These are phyloP conservation scores for Colletes latitarsis DNA, from an alignment of 1,140 invertebrate genomes.

Conservation along the genomic window DNA sequence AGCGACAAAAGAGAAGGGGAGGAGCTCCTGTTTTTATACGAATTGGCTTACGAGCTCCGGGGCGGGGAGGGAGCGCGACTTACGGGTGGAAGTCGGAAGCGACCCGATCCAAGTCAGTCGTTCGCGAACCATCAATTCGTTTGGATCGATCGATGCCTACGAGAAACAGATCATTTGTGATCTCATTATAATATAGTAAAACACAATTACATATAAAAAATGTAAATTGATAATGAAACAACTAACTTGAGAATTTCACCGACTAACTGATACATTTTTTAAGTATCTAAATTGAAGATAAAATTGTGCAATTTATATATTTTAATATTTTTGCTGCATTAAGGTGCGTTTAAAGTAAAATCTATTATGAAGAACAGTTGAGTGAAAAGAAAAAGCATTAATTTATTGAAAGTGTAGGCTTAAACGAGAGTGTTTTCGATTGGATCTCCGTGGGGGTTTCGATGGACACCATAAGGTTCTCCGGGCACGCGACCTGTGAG, in stretches of 20 bases:
- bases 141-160: conserved; percentile 41
- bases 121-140: conserved; percentile 45
- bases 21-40: conserved; percentile 62
- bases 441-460: conserved; percentile 63
- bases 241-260: too few relatives aligned
- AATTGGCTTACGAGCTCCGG: conserved; percentile 70
- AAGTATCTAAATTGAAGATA: too few relatives aligned
- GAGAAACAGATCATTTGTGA: background rate
- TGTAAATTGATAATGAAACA: background rate
- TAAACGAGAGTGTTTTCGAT: background rate
- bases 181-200: too few relatives aligned
- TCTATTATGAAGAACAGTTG: too few relatives aligned
- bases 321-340: too few relatives aligned
- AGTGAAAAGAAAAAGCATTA: too few relatives aligned
- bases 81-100: conserved; percentile 71
- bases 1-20: conserved; percentile 55
- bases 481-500: conserved; percentile 69
- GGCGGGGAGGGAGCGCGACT: conserved; percentile 70
- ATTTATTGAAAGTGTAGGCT: too few relatives aligned
- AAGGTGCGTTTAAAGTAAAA: too few relatives aligned
- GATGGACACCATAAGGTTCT: conserved; percentile 65
- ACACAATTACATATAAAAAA: background rate
- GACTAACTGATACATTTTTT: too few relatives aligned
- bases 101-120: conserved; percentile 55
- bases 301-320: too few relatives aligned